Percentiles rank a stretch among this genome's conserved stretches.
Evolutionary conservation across 1,140 invertebrate genomes (phyloP).

Genomic region (Teleogryllus occipitalis): DNA sequence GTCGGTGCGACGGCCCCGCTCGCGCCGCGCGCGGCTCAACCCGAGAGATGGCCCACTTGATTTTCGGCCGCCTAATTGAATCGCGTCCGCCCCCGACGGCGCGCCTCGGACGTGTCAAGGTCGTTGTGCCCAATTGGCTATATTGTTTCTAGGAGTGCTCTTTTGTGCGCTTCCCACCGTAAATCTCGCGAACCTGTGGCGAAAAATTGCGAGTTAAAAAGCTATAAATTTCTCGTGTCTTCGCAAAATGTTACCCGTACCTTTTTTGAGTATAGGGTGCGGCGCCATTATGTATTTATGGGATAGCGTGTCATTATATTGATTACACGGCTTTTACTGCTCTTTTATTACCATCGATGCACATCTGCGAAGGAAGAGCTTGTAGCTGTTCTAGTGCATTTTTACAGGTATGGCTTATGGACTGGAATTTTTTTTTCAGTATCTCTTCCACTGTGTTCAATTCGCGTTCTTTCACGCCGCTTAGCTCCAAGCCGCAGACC

Average conservation of each 20-base stretch:
- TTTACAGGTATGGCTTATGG: neutral
- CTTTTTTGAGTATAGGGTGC: conserved; percentile 7
- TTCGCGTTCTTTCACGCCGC: too few species aligned
- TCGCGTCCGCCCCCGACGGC: neutral
- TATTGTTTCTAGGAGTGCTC: neutral
- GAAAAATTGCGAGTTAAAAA: conserved; percentile 19
- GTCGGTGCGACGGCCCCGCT: neutral
- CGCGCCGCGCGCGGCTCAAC: too few species aligned
- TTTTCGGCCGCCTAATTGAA: neutral
- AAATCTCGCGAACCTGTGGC: conserved; percentile 4
- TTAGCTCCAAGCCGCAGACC: too few species aligned
- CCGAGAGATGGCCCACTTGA: neutral
- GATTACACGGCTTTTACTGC: conserved; percentile 13
- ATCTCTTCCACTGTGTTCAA: too few species aligned
- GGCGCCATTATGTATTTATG: conserved; percentile 12
- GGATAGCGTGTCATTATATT: conserved; percentile 11
- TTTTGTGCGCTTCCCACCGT: neutral
- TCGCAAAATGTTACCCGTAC: conserved; percentile 2
- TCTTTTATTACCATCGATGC: neutral
- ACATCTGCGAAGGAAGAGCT: neutral
- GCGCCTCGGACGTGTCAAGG: neutral
- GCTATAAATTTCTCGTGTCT: conserved; percentile 17
- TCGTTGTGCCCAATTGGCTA: neutral
- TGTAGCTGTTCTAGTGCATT: neutral
- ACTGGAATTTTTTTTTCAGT: too few species aligned